These are phyloP conservation scores for Megalonaias nervosa DNA, from an alignment of 1,140 invertebrate species.

Conservation along the genomic window DNA sequence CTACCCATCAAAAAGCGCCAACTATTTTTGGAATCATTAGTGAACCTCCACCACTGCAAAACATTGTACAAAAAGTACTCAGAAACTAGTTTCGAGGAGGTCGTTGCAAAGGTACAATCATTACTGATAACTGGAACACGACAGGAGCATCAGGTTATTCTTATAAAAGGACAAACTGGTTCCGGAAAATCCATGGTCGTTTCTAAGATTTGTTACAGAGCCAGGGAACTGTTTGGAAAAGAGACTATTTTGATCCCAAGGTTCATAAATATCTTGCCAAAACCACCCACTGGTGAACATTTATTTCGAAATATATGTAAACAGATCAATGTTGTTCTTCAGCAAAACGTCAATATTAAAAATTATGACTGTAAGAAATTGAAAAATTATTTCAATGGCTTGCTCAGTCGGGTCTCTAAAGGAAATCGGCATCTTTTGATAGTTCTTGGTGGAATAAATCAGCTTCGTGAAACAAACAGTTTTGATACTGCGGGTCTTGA, in stretches of 20 bases:
- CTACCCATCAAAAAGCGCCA: background rate
- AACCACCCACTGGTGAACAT: slow-evolving; percentile 25
- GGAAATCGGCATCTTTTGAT: slow-evolving; percentile 41
- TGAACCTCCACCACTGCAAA: slow-evolving; percentile 40
- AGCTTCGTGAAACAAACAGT: background rate
- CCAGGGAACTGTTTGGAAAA: slow-evolving; percentile 37
- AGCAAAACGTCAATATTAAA: slow-evolving; percentile 37
- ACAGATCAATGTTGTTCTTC: slow-evolving; percentile 40
- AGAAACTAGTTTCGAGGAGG: slow-evolving; percentile 24
- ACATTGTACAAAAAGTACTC: slow-evolving; percentile 5
- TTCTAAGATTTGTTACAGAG: slow-evolving; percentile 30
- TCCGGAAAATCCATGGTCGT: slow-evolving; percentile 48
- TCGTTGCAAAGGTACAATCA: slow-evolving; percentile 33
- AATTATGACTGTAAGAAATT: slow-evolving; percentile 35
- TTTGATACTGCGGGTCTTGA: slow-evolving; percentile 18
- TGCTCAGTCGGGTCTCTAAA: slow-evolving; percentile 45
- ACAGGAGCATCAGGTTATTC: slow-evolving; percentile 42
- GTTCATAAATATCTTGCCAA: slow-evolving; percentile 33
- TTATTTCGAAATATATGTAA: slow-evolving; percentile 35
- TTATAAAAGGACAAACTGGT: slow-evolving; percentile 42
- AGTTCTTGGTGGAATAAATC: slow-evolving; percentile 37
- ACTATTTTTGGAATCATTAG: slow-evolving; percentile 30
- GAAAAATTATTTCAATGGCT: slow-evolving; percentile 43
- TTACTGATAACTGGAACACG: slow-evolving; percentile 33
- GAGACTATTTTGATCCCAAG: slow-evolving; percentile 37